Evolutionary conservation across 2,888 invertebrate species (phyloP).

Genomic region (Hofmannophila pseudospretella): DNA sequence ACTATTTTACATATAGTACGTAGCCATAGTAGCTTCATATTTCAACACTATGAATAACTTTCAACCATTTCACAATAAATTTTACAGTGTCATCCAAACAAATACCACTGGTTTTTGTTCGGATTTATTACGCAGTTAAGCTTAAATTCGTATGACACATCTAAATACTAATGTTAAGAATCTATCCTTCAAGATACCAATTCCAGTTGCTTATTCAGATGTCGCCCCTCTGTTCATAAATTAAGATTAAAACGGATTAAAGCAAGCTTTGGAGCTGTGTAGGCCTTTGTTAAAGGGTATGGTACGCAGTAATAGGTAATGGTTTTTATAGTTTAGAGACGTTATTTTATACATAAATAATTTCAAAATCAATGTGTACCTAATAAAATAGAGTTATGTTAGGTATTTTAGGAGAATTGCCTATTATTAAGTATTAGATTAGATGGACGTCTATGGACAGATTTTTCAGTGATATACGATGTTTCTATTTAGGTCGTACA

Average conservation of each 20-base stretch:
- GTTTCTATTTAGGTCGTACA: no score
- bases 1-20: no score
- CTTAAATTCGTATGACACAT: neutral
- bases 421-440: no score
- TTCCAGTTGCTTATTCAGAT: conserved; percentile 56
- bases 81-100: neutral
- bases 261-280: conserved; percentile 28
- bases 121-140: neutral
- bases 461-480: no score
- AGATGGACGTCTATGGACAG: no score
- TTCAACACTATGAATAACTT: conserved; percentile 39
- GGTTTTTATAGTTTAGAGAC: no score
- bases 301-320: no score
- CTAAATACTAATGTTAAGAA: neutral
- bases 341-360: no score
- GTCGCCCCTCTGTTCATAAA: conserved; percentile 50
- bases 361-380: no score
- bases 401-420: no score
- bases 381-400: no score
- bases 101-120: no score
- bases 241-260: conserved; percentile 51
- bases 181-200: conserved; percentile 33
- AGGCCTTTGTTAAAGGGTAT: neutral
- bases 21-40: conserved; percentile 33
- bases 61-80: conserved; percentile 10